A percentile compares a stretch with the other conserved stretches of the same genome.
These are phyloP conservation scores for Acipenser oxyrinchus DNA, from an alignment of 2,797 vertebrate species.

Conservation along the genomic window DNA sequence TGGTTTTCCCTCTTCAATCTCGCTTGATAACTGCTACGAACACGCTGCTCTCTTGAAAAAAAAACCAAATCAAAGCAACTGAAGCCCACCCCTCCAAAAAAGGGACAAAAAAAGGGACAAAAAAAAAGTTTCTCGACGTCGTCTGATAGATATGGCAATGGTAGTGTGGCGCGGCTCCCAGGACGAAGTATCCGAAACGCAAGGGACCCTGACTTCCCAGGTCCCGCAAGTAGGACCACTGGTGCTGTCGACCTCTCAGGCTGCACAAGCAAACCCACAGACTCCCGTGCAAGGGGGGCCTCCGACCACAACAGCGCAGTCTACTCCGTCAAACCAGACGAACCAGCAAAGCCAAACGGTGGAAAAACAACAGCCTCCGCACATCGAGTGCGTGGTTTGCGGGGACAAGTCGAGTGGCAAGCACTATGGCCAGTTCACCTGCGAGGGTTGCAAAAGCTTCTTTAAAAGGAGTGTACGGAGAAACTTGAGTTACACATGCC, in stretches of 20 bases:
- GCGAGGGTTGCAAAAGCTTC: slow-evolving; percentile 99
- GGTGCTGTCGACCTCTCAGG: slow-evolving; percentile 66
- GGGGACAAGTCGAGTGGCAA: slow-evolving; percentile 98
- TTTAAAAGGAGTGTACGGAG: slow-evolving; percentile 97
- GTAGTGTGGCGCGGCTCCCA: slow-evolving; percentile 99
- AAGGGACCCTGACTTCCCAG: slow-evolving; percentile 92
- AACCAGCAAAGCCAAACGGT: slow-evolving; percentile 63
- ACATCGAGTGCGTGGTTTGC: slow-evolving; percentile 96
- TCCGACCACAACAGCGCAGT: slow-evolving; percentile 83
- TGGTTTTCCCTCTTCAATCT: slow-evolving; percentile 22
- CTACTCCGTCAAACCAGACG: slow-evolving; percentile 82
- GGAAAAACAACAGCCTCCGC: slow-evolving; percentile 90
- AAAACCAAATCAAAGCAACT: slow-evolving; percentile 31
- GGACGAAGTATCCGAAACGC: slow-evolving; percentile 98
- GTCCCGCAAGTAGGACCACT: slow-evolving; percentile 88
- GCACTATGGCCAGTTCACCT: slow-evolving; percentile 97
- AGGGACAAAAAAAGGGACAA: slow-evolving; percentile 80
- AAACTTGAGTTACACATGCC: slow-evolving; percentile 98
- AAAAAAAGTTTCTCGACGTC: slow-evolving; percentile 90
- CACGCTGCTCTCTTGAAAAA: slow-evolving; percentile 37
- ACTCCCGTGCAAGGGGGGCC: slow-evolving; percentile 87
- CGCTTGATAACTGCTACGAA: slow-evolving; percentile 25
- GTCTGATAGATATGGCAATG: slow-evolving; percentile 99
- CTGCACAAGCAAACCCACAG: slow-evolving; percentile 89
- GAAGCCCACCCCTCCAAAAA: slow-evolving; percentile 3